Base-by-base conservation (phyloP, 2,797 vertebrate species). In the Cynodonichthys magdalenae region DNA sequence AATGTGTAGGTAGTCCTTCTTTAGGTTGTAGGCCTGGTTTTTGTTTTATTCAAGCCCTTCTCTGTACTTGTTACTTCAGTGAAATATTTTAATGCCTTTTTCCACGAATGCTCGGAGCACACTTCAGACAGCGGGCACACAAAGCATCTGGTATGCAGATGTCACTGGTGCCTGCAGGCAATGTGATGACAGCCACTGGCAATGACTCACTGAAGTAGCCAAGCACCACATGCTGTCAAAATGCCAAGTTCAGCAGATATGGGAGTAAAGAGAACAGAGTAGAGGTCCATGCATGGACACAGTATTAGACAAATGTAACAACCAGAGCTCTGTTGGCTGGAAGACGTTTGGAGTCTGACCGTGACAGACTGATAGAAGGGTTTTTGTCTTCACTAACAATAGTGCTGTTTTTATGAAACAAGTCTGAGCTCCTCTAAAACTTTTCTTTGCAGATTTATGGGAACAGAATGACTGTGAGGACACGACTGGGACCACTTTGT, bases 131-230 rank as follows among this genome's bases (percentile, higher is more conserved):
- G 82, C 12, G 56, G 82, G 80, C 72, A 80, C 27, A 59, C 20
- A 61, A 72, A 69, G 74, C 89, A 90, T 91, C 80, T 91, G 90
- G 86, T 64, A 68, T 75, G 80, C 91, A 91, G 85, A 91, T 91
- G 87, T 85, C 79, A 70, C 66, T 71, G 69, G 57, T 56, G 69
- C 81, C 78, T 36, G 64, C 71, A 82, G 57, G 82, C 75, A 67
- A 12, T 72, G 75, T 53, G 81, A 83, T 85, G 90, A 85, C 82
- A 86, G 82, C 79, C 79, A 42, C 72, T 82, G 81, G 86, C 82
- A 61, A 59, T 18, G 55, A 74, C 81, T 86, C 77, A 61, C 29
- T 73, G 31, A 80, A 81, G 76, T 56, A 80, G 75, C 65, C 63
- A 48, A 87, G 78, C 74, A 79, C 68, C 76, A 68, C 71, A 80